Conservation (phyloP, 2,113 vertebrate species). For the Sigmodon hispidus region DNA sequence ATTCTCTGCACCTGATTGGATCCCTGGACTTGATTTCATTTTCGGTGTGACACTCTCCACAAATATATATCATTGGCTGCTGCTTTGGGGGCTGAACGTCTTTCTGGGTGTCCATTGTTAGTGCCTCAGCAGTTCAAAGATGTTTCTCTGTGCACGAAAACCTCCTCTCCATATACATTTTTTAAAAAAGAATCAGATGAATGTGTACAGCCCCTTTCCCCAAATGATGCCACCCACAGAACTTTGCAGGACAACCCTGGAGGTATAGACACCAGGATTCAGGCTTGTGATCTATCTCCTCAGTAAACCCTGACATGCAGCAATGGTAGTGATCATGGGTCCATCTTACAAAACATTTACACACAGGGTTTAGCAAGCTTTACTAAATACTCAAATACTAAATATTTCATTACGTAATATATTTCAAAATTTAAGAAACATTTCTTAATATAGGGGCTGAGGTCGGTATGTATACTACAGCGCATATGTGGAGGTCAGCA, state of each 20-base stretch:
- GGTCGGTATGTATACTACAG: neutral
- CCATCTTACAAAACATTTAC: neutral
- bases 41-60: too few species aligned
- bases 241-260: constrained; percentile 4
- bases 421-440: neutral
- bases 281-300: neutral
- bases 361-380: neutral
- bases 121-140: too few species aligned
- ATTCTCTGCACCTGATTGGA: too few species aligned
- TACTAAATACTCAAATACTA: neutral
- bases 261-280: neutral
- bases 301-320: neutral
- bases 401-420: neutral
- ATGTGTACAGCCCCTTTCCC: neutral
- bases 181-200: neutral
- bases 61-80: too few species aligned
- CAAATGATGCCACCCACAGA: neutral
- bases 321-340: neutral
- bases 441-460: neutral
- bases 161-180: neutral
- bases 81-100: too few species aligned
- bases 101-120: too few species aligned
- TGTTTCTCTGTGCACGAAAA: too few species aligned
- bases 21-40: too few species aligned
- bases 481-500: neutral